phyloP scores from a whole-genome alignment of 2,113 vertebrate genomes.

The Balaeniceps rex region DNA sequence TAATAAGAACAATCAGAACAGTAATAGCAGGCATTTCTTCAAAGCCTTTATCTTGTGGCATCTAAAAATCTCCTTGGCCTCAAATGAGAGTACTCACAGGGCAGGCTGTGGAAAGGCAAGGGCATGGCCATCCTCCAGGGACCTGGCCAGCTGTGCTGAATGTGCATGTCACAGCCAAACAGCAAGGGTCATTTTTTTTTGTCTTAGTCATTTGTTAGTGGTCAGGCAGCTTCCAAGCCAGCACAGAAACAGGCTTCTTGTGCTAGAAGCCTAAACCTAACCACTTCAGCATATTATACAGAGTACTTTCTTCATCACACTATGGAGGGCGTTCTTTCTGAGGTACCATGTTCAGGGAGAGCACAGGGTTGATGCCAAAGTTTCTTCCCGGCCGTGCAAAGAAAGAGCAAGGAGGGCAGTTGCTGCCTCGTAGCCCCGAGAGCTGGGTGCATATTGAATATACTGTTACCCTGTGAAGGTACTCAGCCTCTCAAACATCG shows the following conservation, averaged over 20 bases:
- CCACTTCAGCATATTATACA: rapidly evolving
- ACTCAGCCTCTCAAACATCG: neutral
- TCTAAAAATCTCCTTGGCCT: neutral
- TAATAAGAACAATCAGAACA: neutral
- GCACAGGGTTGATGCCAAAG: neutral
- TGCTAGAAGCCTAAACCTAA: neutral
- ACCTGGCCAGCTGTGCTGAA: neutral
- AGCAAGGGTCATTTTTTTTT: neutral
- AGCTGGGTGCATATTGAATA: neutral
- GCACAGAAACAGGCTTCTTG: neutral
- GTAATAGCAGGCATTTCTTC: neutral
- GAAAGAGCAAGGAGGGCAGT: neutral
- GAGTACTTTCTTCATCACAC: neutral
- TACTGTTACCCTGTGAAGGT: neutral
- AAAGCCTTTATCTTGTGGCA: neutral
- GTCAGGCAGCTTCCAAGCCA: neutral
- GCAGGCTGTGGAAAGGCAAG: neutral
- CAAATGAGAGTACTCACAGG: neutral
- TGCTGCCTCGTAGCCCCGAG: neutral
- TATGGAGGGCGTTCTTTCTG: neutral
- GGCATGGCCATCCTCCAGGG: neutral
- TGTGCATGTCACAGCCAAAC: neutral
- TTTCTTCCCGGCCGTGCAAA: neutral
- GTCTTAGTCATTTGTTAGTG: neutral
- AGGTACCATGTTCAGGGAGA: neutral